These are phyloP conservation scores for Sphaerophoria rueppellii DNA, from an alignment of 2,888 invertebrate genomes.

Conservation along the genomic window DNA sequence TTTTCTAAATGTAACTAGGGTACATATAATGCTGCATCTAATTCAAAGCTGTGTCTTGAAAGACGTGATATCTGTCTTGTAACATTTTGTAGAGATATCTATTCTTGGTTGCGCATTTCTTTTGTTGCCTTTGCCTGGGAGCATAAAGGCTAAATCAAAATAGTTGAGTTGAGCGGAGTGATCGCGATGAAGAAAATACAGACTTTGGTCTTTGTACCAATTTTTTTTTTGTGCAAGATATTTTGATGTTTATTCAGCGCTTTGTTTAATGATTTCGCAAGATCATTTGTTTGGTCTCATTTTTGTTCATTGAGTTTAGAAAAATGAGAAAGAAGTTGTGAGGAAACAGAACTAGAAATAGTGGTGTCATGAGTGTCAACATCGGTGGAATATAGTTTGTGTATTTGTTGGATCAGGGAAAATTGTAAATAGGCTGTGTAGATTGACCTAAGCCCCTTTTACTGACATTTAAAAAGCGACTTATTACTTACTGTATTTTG, in stretches of 20 bases:
- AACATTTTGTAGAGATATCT: conserved; percentile 14
- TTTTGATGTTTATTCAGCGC: conserved; percentile 56
- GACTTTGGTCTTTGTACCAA: conserved; percentile 9
- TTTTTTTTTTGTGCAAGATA: conserved; percentile 50
- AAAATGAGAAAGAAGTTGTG: too few relatives aligned
- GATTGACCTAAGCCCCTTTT: conserved; percentile 50
- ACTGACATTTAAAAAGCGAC: conserved; percentile 54
- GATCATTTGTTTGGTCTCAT: conserved; percentile 62
- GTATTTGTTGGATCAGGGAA: background rate
- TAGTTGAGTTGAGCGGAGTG: conserved; percentile 60
- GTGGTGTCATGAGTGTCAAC: conserved; percentile 65
- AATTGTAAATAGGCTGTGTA: background rate
- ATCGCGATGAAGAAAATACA: conserved; percentile 33
- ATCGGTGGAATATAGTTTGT: conserved; percentile 27
- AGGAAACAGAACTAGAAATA: conserved; percentile 1
- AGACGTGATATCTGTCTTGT: conserved; percentile 43
- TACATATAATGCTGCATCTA: conserved; percentile 37
- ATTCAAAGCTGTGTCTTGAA: conserved; percentile 46
- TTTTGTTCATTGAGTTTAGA: conserved; percentile 27
- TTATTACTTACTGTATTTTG: background rate
- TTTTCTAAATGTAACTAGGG: conserved; percentile 31
- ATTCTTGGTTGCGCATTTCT: conserved; percentile 17
- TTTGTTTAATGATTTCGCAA: conserved; percentile 68
- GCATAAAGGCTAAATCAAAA: conserved; percentile 34
- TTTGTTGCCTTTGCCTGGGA: background rate